Conservation (phyloP, 2,113 vertebrate species). For the Genyomyrus donnyi region DNA sequence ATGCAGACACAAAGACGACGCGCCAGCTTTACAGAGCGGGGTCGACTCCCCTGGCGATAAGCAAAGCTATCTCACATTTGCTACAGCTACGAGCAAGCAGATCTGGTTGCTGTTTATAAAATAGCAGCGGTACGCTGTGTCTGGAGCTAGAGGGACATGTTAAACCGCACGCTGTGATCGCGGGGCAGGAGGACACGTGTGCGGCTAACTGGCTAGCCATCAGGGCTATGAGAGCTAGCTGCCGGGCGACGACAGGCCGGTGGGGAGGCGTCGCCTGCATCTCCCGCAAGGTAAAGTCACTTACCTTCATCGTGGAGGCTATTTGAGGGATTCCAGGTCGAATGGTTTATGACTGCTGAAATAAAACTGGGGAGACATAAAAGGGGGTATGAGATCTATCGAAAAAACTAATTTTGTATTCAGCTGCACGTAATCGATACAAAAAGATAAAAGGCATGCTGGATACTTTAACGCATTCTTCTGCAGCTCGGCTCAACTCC, state of each 20-base stretch:
- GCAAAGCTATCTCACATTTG: not conserved
- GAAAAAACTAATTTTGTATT: not conserved
- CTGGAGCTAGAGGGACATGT: not conserved
- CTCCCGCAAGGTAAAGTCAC: slow-evolving; percentile 45
- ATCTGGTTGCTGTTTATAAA: not conserved
- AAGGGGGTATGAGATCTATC: not conserved
- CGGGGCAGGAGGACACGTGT: not conserved
- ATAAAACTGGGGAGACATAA: slow-evolving; percentile 26
- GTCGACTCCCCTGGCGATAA: not conserved
- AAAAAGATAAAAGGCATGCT: slow-evolving; percentile 16
- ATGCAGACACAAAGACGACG: not conserved
- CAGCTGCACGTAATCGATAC: not conserved
- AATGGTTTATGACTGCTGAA: slow-evolving; percentile 53
- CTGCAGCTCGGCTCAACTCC: slow-evolving; percentile 36
- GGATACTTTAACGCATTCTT: slow-evolving; percentile 49
- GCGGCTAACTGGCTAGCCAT: not conserved
- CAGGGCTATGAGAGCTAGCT: not conserved
- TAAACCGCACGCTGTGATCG: not conserved
- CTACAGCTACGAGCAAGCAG: not conserved
- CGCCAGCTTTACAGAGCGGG: not conserved
- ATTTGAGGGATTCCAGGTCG: slow-evolving; percentile 88
- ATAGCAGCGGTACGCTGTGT: not conserved
- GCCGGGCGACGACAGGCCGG: slow-evolving; percentile 11
- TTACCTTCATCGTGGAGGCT: slow-evolving; percentile 91
- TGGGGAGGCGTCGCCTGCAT: slow-evolving; percentile 55